Evolutionary conservation across 2,888 invertebrate genomes (phyloP).

Genomic region (Spilarctia lutea): DNA sequence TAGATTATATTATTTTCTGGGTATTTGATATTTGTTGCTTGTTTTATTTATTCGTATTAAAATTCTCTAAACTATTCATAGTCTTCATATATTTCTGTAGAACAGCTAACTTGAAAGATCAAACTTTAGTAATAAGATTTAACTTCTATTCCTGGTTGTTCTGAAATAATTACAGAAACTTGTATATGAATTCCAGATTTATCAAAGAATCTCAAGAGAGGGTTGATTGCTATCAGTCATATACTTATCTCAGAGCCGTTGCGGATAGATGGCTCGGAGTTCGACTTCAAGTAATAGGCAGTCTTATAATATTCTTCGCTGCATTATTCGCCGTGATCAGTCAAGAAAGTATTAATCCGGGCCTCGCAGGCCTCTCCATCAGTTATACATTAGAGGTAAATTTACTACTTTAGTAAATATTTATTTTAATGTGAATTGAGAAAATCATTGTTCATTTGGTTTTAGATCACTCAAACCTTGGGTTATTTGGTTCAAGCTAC

Average conservation of each 20-base stretch:
- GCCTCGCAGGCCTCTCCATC: slow-evolving; percentile 95
- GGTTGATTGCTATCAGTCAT: slow-evolving; percentile 97
- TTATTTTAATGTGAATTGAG: background rate
- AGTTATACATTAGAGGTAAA: slow-evolving; percentile 94
- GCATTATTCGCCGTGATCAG: slow-evolving; percentile 96
- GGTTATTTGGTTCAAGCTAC: slow-evolving; percentile 99
- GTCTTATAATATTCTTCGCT: slow-evolving; percentile 97
- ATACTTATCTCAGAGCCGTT: slow-evolving; percentile 96
- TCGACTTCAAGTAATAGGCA: slow-evolving; percentile 98
- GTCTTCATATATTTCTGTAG: background rate
- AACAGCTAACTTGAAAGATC: background rate
- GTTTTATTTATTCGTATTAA: background rate
- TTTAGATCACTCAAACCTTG: slow-evolving; percentile 96
- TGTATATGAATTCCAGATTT: slow-evolving; percentile 86
- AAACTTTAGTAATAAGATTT: background rate
- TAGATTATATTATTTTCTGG: background rate
- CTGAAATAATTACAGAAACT: background rate
- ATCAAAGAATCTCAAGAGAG: slow-evolving; percentile 94
- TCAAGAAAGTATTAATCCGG: slow-evolving; percentile 90
- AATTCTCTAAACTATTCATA: background rate
- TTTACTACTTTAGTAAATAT: background rate
- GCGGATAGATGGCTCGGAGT: slow-evolving; percentile 98
- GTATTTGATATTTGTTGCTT: background rate
- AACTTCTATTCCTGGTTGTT: background rate
- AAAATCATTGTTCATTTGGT: background rate